Percentiles rank a stretch among this genome's conserved stretches.
phyloP scores from a whole-genome alignment of 2,797 vertebrate species.

The Lemur catta region DNA sequence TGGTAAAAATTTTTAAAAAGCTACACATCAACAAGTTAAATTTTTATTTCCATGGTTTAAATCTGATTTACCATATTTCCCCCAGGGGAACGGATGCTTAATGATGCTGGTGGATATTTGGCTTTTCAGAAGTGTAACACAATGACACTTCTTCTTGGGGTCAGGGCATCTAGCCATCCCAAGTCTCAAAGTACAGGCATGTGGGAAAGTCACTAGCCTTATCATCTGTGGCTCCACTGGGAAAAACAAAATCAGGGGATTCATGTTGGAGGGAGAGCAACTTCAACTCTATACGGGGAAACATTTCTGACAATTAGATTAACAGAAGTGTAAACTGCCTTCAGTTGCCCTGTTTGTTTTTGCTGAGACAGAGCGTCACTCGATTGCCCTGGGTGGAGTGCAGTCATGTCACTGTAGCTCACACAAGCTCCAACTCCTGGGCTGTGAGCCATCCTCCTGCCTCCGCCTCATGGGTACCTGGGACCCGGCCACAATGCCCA shows the following conservation, averaged over 20 bases:
- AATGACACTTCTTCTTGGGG: not conserved
- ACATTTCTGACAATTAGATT: not conserved
- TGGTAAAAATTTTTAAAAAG: slow-evolving; percentile 60
- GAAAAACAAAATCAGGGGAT: not conserved
- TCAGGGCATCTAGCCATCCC: not conserved
- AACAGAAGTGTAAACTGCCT: not conserved
- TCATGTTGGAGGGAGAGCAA: not conserved
- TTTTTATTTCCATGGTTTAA: slow-evolving; percentile 44
- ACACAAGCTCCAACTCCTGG: no score
- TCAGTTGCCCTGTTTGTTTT: no score
- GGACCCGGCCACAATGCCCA: accelerated
- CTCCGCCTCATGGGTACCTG: no score
- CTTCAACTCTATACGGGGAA: accelerated
- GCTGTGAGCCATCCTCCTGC: no score
- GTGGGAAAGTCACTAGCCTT: accelerated
- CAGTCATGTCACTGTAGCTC: no score
- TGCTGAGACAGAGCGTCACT: no score
- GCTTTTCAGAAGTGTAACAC: not conserved
- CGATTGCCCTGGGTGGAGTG: no score
- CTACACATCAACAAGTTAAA: slow-evolving; percentile 10
- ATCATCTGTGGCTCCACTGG: not conserved
- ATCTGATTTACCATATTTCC: slow-evolving; percentile 49
- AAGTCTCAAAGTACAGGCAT: not conserved
- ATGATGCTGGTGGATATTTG: not conserved
- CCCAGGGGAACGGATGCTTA: not conserved